Evolutionary conservation across 1,140 invertebrate genomes (phyloP).

Genomic region (Steinernema feltiae): DNA sequence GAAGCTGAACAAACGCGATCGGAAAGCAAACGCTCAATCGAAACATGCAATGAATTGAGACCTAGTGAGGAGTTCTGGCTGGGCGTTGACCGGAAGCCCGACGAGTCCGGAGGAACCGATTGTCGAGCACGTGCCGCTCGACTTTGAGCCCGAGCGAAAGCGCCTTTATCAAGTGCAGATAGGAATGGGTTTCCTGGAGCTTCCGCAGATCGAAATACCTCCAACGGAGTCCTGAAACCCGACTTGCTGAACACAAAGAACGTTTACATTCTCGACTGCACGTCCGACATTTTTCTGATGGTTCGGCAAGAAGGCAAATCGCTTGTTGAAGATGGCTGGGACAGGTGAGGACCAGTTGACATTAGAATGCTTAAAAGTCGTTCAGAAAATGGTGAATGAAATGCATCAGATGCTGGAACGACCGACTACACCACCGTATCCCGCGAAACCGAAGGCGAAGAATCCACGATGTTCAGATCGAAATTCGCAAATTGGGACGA

Average conservation of each 20-base stretch:
- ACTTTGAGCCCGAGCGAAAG: slow-evolving; percentile 72
- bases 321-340: slow-evolving; percentile 82
- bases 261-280: slow-evolving; percentile 94
- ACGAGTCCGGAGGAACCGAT: slow-evolving; percentile 46
- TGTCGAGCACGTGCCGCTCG: slow-evolving; percentile 71
- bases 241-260: slow-evolving; percentile 77
- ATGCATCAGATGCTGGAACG: slow-evolving; percentile 72
- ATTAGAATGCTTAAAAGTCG: not conserved
- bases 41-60: slow-evolving; percentile 73
- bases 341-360: slow-evolving; percentile 31
- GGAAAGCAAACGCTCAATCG: slow-evolving; percentile 89
- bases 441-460: slow-evolving; percentile 67
- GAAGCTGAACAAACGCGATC: slow-evolving; percentile 97
- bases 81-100: slow-evolving; percentile 46
- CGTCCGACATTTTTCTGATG: slow-evolving; percentile 94
- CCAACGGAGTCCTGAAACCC: slow-evolving; percentile 64
- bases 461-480: slow-evolving; percentile 82
- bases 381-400: slow-evolving; percentile 50
- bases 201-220: slow-evolving; percentile 74
- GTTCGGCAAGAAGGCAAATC: slow-evolving; percentile 95
- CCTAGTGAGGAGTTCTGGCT: slow-evolving; percentile 80
- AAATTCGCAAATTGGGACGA: slow-evolving; percentile 98
- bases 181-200: slow-evolving; percentile 95
- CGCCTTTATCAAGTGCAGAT: slow-evolving; percentile 85
- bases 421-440: slow-evolving; percentile 80